phyloP scores from a whole-genome alignment of 2,888 invertebrate genomes.

The Nezara viridula region DNA sequence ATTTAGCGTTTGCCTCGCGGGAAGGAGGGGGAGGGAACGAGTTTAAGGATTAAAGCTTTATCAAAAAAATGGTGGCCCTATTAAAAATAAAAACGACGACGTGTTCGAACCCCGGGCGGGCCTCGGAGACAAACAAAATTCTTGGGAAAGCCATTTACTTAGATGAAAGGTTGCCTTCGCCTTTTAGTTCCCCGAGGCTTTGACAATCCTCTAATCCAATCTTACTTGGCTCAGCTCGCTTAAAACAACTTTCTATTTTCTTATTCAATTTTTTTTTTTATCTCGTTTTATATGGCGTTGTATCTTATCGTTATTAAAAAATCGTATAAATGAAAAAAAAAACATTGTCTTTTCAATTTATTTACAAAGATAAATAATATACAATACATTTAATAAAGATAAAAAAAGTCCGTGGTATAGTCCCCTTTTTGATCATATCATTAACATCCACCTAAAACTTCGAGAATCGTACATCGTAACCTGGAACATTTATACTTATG shows the following conservation, averaged over 20 bases:
- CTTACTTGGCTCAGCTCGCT: not conserved
- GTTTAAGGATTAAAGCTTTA: not conserved
- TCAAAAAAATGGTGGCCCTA: not conserved
- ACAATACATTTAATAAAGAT: too few species aligned
- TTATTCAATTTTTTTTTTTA: not conserved
- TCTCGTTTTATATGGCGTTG: not conserved
- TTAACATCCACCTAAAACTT: too few species aligned
- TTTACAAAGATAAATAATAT: too few species aligned
- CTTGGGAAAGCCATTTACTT: constrained; percentile 13
- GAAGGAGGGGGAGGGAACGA: not conserved
- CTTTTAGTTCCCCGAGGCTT: not conserved
- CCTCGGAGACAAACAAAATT: not conserved
- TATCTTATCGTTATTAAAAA: too few species aligned
- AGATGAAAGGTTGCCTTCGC: not conserved
- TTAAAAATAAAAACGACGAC: constrained; percentile 3
- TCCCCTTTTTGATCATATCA: too few species aligned
- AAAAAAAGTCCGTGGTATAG: too few species aligned
- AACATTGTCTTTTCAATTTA: too few species aligned
- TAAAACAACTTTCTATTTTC: not conserved
- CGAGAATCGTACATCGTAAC: too few species aligned
- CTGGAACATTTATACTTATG: too few species aligned
- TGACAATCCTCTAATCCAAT: constrained; percentile 7
- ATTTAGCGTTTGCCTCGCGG: not conserved
- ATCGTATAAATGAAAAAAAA: too few species aligned
- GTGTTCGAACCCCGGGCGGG: not conserved